Conservation (phyloP, 2,113 vertebrate genomes). For the Spea bombifrons region DNA sequence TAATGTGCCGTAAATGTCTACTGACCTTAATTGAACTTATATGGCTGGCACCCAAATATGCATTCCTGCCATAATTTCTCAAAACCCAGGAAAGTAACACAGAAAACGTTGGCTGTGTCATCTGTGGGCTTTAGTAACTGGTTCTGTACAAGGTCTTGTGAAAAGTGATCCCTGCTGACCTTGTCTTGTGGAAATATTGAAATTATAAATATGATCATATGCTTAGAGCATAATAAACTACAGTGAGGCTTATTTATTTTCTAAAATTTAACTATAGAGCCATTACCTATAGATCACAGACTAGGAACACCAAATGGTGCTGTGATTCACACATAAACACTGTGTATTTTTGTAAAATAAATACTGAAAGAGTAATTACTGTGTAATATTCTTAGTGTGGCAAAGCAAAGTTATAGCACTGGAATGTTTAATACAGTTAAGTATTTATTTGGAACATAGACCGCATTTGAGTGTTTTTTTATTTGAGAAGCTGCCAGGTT, state of each 20-base stretch:
- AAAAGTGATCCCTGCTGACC: constrained; percentile 28
- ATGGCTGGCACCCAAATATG: constrained; percentile 18
- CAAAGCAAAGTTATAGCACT: background rate
- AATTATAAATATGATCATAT: constrained; percentile 28
- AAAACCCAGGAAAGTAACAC: constrained; percentile 24
- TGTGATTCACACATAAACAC: background rate
- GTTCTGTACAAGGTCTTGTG: constrained; percentile 34
- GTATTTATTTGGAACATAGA: no score
- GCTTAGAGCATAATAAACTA: constrained; percentile 28
- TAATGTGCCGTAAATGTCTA: background rate
- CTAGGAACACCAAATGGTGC: background rate
- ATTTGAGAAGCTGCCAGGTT: no score
- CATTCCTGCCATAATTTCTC: constrained; percentile 35
- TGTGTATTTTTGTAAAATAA: background rate
- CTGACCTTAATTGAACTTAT: constrained; percentile 34
- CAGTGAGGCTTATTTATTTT: constrained; percentile 10
- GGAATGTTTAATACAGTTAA: no score
- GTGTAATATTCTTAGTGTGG: background rate
- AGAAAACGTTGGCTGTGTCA: constrained; percentile 1
- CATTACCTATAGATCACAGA: background rate
- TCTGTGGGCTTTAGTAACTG: constrained; percentile 25
- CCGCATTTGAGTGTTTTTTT: no score
- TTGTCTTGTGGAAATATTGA: constrained; percentile 16
- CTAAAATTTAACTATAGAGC: background rate
- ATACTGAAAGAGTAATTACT: background rate